Evolutionary conservation across 2,888 invertebrate species (phyloP), one percentile per base, ranked within the genome.

Genomic region (Gastrophysa polygoni): DNA sequence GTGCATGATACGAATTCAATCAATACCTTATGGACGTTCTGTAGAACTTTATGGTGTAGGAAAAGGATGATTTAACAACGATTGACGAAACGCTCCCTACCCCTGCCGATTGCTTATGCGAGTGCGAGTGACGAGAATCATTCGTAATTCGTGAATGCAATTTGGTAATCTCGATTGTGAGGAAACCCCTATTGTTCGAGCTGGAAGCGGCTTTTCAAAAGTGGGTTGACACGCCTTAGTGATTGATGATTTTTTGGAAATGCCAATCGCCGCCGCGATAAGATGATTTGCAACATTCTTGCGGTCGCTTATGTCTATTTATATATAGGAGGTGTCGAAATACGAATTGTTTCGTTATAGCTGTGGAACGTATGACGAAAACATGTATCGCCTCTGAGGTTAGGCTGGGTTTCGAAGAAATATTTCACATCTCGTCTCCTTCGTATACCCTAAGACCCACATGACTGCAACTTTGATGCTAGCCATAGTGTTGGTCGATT

Each of bases 221-320:
- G 38, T 59, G 51, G 47, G 59, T 51, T 50, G 63, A 63, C 59
- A 63, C 59, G 51, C 63, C 63, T 62, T 48, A 38, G 10, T 10
- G 10, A 32, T 8, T 24, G 48, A 52, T 57, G 52, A 29, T 34
- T 50, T 54, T 62, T 46, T 46, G 54, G 62, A 62, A 62, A 48
- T 61, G 57, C 51, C 50, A 62, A 62, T 44, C 57, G 57, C 51
- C 43, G 57, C 17, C 2, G 44, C 55, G 50, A 49, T 57, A 28
- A 49, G 38, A 28, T 38, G 16, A 11, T 43, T 20, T 52, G 43
- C 52, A 48, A 57, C 46, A 57, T 57, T 61, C 48, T 20, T 61
- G 48, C 54, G 61, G 57, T 61, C 21, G 49, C 34, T 18, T 10
- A n/a, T n/a, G 28, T 24, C 24, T 24, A 55, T 46, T 32, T 52